Evolutionary conservation across 1,140 invertebrate species (phyloP).

Genomic region (Maconellicoccus hirsutus): DNA sequence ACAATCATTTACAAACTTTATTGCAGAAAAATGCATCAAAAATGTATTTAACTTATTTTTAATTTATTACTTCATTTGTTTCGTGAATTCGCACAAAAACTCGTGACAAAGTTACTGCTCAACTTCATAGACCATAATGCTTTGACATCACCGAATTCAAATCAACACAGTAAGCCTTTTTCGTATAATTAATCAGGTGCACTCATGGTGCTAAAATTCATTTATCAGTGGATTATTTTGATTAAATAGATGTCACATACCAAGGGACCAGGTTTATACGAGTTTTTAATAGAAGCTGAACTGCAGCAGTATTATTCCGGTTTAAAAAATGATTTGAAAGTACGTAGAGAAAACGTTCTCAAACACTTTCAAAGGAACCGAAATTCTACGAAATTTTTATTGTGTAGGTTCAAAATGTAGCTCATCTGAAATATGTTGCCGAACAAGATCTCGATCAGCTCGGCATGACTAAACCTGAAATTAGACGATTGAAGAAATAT

Average conservation of each 20-base stretch:
- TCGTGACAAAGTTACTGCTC: too few species aligned
- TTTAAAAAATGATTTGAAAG: conserved; percentile 48
- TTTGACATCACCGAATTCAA: too few species aligned
- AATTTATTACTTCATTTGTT: too few species aligned
- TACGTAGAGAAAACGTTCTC: conserved; percentile 15
- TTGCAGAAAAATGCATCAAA: too few species aligned
- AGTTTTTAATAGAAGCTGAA: conserved; percentile 82
- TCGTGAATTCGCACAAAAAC: too few species aligned
- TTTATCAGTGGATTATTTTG: too few species aligned
- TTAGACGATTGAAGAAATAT: conserved; percentile 81
- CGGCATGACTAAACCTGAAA: conserved; percentile 91
- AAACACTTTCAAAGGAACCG: neutral
- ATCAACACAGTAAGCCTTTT: too few species aligned
- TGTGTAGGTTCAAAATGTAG: conserved; percentile 67
- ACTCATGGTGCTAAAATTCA: too few species aligned
- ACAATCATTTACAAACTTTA: too few species aligned
- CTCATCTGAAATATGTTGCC: conserved; percentile 92
- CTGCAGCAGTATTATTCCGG: conserved; percentile 75
- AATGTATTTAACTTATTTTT: too few species aligned
- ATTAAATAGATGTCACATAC: conserved; percentile 11
- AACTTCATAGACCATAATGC: too few species aligned
- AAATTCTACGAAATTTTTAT: conserved; percentile 26
- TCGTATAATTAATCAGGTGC: too few species aligned
- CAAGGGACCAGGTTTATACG: conserved; percentile 62
- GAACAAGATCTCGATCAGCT: conserved; percentile 83